Conservation (phyloP, 2,113 vertebrate genomes). For the Ranitomeya imitator region DNA sequence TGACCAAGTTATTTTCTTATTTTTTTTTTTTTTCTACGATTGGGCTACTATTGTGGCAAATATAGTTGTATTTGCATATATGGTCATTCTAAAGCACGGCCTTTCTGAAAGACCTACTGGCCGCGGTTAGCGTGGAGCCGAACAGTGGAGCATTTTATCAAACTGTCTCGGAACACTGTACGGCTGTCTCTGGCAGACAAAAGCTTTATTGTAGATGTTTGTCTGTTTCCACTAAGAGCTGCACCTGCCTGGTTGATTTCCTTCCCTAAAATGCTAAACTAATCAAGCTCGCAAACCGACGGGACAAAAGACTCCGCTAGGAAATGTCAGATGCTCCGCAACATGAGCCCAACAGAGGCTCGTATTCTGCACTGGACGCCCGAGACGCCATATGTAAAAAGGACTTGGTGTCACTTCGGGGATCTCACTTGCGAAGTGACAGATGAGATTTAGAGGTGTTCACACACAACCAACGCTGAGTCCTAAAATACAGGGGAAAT, state of each 20-base stretch:
- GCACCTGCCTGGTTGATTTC: slow-evolving; percentile 71
- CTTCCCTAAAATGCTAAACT: slow-evolving; percentile 55
- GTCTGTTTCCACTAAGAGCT: slow-evolving; percentile 71
- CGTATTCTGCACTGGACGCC: background rate
- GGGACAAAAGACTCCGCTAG: slow-evolving; percentile 41
- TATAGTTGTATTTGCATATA: background rate
- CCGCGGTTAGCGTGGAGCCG: slow-evolving; percentile 64
- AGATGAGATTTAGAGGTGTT: slow-evolving; percentile 14
- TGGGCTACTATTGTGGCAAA: background rate
- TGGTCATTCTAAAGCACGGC: slow-evolving; percentile 39
- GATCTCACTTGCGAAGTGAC: slow-evolving; percentile 18
- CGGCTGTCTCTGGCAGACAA: slow-evolving; percentile 73
- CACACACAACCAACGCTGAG: background rate
- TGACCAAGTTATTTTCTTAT: background rate
- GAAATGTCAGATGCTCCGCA: slow-evolving; percentile 54
- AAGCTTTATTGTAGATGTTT: slow-evolving; percentile 69
- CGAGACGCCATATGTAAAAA: slow-evolving; percentile 19
- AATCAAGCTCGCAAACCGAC: background rate
- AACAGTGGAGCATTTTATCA: slow-evolving; percentile 74
- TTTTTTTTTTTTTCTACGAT: background rate
- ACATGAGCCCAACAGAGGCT: slow-evolving; percentile 19
- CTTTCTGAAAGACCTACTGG: slow-evolving; percentile 63
- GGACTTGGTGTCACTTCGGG: no score
- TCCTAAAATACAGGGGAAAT: background rate
- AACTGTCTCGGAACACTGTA: slow-evolving; percentile 66